Evolutionary conservation across 2,888 invertebrate genomes (phyloP).

Genomic region (Chymomyza caudatula): DNA sequence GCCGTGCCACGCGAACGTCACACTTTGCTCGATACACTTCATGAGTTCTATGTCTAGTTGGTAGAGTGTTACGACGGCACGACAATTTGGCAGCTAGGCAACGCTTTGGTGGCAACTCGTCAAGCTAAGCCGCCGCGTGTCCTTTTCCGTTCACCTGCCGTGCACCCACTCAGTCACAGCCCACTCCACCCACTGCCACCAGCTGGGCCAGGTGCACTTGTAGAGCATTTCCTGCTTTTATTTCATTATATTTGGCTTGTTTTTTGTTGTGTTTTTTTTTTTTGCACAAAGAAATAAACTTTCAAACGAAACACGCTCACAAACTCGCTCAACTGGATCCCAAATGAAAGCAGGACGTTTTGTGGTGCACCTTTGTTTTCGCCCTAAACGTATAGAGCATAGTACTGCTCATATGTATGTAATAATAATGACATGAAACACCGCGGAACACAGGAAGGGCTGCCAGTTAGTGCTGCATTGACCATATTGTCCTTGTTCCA

Average conservation of each 20-base stretch:
- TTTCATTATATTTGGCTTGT: neutral
- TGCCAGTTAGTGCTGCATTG: too few relatives aligned
- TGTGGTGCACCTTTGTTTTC: neutral
- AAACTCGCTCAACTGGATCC: conserved; percentile 67
- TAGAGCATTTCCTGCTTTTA: conserved; percentile 57
- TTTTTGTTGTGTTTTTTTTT: neutral
- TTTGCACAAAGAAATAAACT: neutral
- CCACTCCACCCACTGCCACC: conserved; percentile 11
- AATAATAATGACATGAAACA: conserved; percentile 21
- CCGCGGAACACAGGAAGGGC: conserved; percentile 53
- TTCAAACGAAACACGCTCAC: conserved; percentile 40
- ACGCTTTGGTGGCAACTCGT: neutral
- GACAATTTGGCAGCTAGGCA: neutral
- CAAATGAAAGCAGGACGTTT: neutral
- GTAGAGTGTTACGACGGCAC: neutral
- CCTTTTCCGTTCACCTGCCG: neutral
- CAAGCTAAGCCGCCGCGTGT: neutral
- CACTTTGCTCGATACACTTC: conserved; percentile 51
- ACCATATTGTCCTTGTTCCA: conserved; percentile 67
- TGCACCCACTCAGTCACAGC: neutral
- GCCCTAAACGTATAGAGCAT: neutral
- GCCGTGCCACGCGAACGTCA: conserved; percentile 67
- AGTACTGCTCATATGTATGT: neutral
- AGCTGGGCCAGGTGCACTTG: conserved; percentile 63
- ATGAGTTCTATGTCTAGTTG: neutral